These are phyloP conservation scores for Mesocentrotus franciscanus DNA, from an alignment of 53 echinoderm and acorn worm genomes.

Conservation along the genomic window DNA sequence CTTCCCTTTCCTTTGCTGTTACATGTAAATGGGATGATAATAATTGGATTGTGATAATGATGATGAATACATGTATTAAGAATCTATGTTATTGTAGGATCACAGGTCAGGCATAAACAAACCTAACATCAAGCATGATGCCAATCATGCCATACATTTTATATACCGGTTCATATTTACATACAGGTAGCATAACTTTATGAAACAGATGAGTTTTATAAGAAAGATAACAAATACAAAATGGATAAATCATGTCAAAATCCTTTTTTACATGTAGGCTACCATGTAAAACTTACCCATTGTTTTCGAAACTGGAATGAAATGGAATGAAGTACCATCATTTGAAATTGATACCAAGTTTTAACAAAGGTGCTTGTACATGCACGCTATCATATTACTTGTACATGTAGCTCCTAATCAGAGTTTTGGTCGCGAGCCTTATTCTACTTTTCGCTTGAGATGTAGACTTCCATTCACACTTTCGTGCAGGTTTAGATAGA, in stretches of 20 bases:
- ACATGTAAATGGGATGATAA: not conserved
- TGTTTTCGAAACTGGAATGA: not conserved
- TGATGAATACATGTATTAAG: not conserved
- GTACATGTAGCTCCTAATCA: not conserved
- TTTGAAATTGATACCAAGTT: constrained; percentile 14
- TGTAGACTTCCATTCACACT: no score
- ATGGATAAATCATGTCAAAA: not conserved
- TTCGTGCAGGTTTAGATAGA: no score
- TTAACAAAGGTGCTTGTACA: not conserved
- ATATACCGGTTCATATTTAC: no score
- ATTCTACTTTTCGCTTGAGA: no score
- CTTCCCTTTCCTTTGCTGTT: not conserved
- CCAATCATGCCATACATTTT: no score
- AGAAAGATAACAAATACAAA: no score
- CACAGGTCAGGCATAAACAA: no score
- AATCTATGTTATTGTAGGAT: no score
- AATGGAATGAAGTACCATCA: not conserved
- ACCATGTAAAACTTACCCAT: not conserved
- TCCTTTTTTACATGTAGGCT: not conserved
- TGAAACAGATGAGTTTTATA: no score
- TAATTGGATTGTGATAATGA: not conserved
- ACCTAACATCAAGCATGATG: no score
- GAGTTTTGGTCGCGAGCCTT: not conserved
- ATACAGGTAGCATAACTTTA: not conserved
- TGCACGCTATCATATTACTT: not conserved